Base-by-base conservation (phyloP, 2,113 vertebrate species). In the Dicrurus megarhynchus region DNA sequence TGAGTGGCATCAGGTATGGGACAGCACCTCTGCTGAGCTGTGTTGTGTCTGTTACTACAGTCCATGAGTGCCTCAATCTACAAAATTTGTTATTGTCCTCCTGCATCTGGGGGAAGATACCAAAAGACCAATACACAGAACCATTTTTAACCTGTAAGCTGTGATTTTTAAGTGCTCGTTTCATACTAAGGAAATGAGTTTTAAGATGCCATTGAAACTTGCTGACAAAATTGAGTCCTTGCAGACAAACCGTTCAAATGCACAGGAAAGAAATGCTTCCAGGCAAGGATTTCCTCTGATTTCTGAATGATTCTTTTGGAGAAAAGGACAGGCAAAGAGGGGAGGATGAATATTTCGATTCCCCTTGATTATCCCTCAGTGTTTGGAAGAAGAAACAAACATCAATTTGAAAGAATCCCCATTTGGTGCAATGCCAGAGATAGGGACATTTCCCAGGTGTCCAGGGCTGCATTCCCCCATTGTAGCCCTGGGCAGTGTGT, bases 221-320 rank as follows among this genome's bases (percentile, higher is more conserved):
- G 32, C 57, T 50, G 71, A 80, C 64, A 82, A 82, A 87, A 90
- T 46, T 26, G 82, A 87, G 75, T 84, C 47, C 47, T 67, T 79
- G 50, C 22, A 87, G 52, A 93, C 16, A 67, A 67, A 78, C 39
- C 5, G 3, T 59, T 84, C 79, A 93, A 91, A 89, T 74, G 46
- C 50, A 42, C 4, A 28, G 41, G 77, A 57, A 80, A 55, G 9
- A 87, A 87, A 57, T n/a, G 23, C 16, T 78, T 49, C 60, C 33
- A 89, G 74, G 33, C n/a, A 82, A 87, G 50, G 42, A 63, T 65
- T 81, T 80, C 8, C 70, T 80, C 73, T 80, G 33, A 81, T 84
- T 78, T 81, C 69, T 84, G 41, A 63, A 53, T 46, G 1, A n/a
- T 47, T 85, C 41, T 82, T 83, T 46, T 27, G 9, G 30, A 80